phyloP scores from a whole-genome alignment of 2,797 vertebrate genomes.

The Ptychadena robeensis region DNA sequence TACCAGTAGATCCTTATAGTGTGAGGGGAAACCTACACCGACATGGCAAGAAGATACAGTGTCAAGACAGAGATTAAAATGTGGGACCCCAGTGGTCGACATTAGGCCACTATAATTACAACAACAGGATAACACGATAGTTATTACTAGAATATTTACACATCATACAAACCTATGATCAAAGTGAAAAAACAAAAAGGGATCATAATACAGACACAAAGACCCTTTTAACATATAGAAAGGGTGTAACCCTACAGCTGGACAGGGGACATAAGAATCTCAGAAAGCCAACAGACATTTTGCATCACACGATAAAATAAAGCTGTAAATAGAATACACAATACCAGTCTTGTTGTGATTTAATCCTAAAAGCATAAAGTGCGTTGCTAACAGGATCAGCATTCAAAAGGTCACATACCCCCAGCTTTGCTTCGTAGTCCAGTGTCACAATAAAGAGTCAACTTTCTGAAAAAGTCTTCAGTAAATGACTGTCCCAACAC shows the following conservation, averaged over 20 bases:
- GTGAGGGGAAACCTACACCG: no score
- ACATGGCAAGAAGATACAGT: no score
- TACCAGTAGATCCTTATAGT: no score
- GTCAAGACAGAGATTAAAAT: no score
- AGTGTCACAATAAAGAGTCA: background rate
- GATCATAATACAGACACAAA: background rate
- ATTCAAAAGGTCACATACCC: slow-evolving; percentile 22
- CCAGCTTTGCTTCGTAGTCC: background rate
- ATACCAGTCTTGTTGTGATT: no score
- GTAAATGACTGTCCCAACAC: background rate
- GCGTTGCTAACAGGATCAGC: background rate
- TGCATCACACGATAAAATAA: no score
- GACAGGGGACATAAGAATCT: no score
- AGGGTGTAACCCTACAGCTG: background rate
- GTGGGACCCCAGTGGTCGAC: no score
- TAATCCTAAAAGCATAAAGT: background rate
- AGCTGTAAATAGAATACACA: no score
- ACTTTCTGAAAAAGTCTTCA: background rate
- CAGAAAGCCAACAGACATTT: no score
- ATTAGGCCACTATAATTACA: no score
- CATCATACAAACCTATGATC: background rate
- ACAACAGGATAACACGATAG: background rate
- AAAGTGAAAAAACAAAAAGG: background rate
- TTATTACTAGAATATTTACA: background rate
- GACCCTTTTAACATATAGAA: background rate